Evolutionary conservation across 92 coral and sea anemone genomes (phyloP), one percentile per base, ranked within the genome.

Genomic region (Plumapathes pennacea): DNA sequence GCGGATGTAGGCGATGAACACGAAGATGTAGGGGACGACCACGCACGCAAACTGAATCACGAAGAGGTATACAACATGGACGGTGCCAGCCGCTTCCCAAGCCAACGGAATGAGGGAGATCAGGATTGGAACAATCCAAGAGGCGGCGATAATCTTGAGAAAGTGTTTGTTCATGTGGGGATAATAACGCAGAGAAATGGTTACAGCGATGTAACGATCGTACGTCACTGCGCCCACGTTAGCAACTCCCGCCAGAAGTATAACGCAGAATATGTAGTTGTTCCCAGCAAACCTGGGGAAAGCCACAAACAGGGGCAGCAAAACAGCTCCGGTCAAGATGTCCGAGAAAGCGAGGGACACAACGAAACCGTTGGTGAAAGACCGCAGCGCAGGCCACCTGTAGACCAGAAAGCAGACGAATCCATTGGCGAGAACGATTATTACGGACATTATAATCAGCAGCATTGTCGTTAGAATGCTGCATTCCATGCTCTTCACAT

Each of bases 341-440:
- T 81, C 88, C 4, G 88, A 68, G 38, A 81, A 34, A 9, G 88
- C 88, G 10, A 81, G 68, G 3, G 88, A 81, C 26, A 74, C 88
- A 10, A 81, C 88, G 31, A 81, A 52, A 9, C 83, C 88, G 32
- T 81, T 81, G 0, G 88, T 81, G 49, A 67, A 75, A 2, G 72
- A 57, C 30, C 88, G 29, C 54, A 81, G 58, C 22, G 52, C 61
- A 5, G 46, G 53, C 37, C 67, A 44, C 68, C 54, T 59, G 62
- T 54, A 81, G 19, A 81, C 88, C 4, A 81, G 59, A 12, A 81
- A 22, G 31, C 88, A 81, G 6, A 81, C 88, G 21, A 77, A 72
- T 12, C 38, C 62, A 49, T 81, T 81, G 9, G 78, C 46, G 11
- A 65, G 43, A 15, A 81, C 74, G n/a, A 81, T 48, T 1, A 68